These are phyloP conservation scores for Drosophila barbarae DNA, from an alignment of 2,888 invertebrate species.

Conservation along the genomic window DNA sequence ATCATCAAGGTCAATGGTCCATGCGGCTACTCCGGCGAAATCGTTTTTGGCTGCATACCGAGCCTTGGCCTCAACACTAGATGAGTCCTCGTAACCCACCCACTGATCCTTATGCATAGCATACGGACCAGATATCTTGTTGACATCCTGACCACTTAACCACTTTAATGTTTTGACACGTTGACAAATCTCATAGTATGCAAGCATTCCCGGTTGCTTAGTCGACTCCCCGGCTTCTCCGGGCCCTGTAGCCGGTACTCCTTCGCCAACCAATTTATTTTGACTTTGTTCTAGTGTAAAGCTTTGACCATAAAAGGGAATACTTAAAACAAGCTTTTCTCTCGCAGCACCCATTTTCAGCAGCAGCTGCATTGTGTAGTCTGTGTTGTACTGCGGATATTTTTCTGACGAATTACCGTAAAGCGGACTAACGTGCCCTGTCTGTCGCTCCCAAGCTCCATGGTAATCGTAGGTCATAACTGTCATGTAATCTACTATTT, in stretches of 20 bases:
- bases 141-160: constrained; percentile 83
- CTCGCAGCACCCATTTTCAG: constrained; percentile 87
- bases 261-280: constrained; percentile 81
- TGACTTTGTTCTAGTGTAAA: constrained; percentile 82
- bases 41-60: constrained; percentile 86
- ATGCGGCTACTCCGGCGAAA: constrained; percentile 90
- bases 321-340: constrained; percentile 88
- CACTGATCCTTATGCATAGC: constrained; percentile 90
- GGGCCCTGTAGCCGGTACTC: constrained; percentile 85
- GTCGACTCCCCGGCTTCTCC: constrained; percentile 91
- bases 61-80: constrained; percentile 88
- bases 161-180: constrained; percentile 85
- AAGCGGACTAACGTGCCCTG: constrained; percentile 91
- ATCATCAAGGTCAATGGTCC: constrained; percentile 94
- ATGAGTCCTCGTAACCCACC: constrained; percentile 92
- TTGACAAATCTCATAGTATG: constrained; percentile 92
- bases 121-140: constrained; percentile 85
- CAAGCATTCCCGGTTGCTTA: constrained; percentile 91
- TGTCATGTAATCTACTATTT: constrained; percentile 88
- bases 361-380: constrained; percentile 89
- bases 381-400: constrained; percentile 88
- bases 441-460: constrained; percentile 90
- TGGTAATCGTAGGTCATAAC: constrained; percentile 95
- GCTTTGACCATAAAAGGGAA: constrained; percentile 94
- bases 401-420: constrained; percentile 84